Conservation (phyloP, 2,797 vertebrate genomes). For the Mormyrops attenuatus region DNA sequence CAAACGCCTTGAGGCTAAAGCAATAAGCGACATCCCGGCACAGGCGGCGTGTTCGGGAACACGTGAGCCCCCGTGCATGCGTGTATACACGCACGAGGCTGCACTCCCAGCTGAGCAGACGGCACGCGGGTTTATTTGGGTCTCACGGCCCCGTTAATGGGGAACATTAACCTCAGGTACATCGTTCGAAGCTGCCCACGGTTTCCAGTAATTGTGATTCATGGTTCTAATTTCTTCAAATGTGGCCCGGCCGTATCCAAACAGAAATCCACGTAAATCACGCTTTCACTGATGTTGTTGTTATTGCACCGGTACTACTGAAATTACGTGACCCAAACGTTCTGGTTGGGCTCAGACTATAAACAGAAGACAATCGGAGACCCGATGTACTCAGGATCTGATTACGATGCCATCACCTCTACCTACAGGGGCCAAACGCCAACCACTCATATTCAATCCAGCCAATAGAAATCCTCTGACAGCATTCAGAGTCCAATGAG, state of each 20-base stretch:
- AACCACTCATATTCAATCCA: background rate
- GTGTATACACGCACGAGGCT: background rate
- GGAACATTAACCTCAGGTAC: conserved; percentile 75
- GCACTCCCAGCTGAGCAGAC: background rate
- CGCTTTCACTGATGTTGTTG: background rate
- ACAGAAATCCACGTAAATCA: conserved; percentile 30
- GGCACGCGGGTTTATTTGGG: conserved; percentile 42
- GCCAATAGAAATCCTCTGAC: background rate
- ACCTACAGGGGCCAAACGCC: background rate
- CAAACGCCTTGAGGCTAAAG: background rate
- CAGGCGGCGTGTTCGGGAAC: background rate
- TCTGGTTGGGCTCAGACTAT: background rate
- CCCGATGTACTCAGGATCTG: background rate
- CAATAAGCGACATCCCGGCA: background rate
- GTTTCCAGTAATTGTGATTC: conserved; percentile 68
- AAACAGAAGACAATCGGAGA: background rate
- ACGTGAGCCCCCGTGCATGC: background rate
- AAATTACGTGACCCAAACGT: background rate
- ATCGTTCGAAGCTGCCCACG: conserved; percentile 53
- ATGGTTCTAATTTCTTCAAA: conserved; percentile 32
- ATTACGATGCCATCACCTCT: background rate
- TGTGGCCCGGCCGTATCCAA: conserved; percentile 37
- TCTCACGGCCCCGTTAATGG: conserved; percentile 67
- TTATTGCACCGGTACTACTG: background rate
- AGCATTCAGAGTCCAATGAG: background rate